phyloP scores from a whole-genome alignment of 2,113 vertebrate genomes.

The Chrysochloris asiatica region DNA sequence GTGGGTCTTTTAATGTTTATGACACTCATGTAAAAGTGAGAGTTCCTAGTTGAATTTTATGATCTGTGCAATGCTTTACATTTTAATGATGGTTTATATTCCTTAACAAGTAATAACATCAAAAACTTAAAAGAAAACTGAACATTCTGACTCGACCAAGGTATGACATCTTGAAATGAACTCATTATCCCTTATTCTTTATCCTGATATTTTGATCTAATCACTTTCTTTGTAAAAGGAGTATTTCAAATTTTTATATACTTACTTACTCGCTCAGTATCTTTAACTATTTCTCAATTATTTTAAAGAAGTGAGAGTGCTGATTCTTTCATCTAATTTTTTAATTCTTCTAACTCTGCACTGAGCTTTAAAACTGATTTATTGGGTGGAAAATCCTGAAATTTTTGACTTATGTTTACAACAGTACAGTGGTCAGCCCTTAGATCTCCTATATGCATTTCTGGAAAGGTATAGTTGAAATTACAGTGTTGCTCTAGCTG shows the following conservation, averaged over 20 bases:
- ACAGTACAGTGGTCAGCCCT: no score
- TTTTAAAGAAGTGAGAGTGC: no score
- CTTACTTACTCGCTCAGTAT: neutral
- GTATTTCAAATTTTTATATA: neutral
- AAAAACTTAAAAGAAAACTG: slow-evolving; percentile 92
- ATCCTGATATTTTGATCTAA: neutral
- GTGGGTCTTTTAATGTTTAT: neutral
- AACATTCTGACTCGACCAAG: slow-evolving; percentile 91
- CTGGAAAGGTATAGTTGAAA: neutral
- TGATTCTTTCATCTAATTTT: no score
- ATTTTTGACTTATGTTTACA: no score
- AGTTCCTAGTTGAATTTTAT: slow-evolving; percentile 30
- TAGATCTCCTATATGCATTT: no score
- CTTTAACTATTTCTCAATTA: no score
- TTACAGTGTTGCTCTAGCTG: neutral
- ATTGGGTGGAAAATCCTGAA: neutral
- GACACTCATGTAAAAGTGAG: neutral
- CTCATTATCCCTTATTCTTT: neutral
- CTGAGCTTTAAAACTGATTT: slow-evolving; percentile 5
- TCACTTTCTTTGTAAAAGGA: neutral
- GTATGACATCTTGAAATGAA: slow-evolving; percentile 82
- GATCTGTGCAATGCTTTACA: neutral
- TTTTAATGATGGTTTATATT: slow-evolving; percentile 44
- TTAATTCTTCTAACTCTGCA: neutral
- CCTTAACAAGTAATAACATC: slow-evolving; percentile 92